These are phyloP conservation scores for Lochmaea capreae DNA, from an alignment of 2,888 invertebrate species.

Conservation along the genomic window DNA sequence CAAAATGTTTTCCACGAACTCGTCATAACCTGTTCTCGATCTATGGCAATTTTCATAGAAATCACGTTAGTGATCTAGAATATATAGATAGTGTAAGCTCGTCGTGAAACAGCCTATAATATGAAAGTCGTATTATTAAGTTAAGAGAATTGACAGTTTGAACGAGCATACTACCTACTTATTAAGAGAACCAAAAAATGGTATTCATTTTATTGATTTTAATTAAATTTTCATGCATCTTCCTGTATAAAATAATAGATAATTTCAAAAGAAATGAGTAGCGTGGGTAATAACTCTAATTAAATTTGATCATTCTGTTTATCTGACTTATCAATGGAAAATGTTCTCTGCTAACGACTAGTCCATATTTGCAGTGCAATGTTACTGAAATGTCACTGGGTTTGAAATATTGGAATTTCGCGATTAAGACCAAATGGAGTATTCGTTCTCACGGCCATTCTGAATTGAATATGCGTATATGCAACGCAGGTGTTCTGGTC, in stretches of 20 bases:
- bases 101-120: too few relatives aligned
- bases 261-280: not conserved
- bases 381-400: constrained; percentile 28
- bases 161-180: too few relatives aligned
- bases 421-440: constrained; percentile 40
- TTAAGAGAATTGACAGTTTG: too few relatives aligned
- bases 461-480: constrained; percentile 36
- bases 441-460: constrained; percentile 47
- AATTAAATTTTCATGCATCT: constrained; percentile 1
- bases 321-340: constrained; percentile 30
- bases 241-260: not conserved
- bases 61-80: too few relatives aligned
- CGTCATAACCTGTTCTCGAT: too few relatives aligned
- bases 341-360: constrained; percentile 25
- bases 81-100: too few relatives aligned
- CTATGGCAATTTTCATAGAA: too few relatives aligned
- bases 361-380: constrained; percentile 25
- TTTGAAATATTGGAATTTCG: constrained; percentile 38
- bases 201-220: not conserved
- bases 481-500: constrained; percentile 53
- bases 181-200: too few relatives aligned
- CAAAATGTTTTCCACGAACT: too few relatives aligned
- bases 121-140: too few relatives aligned
- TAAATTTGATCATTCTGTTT: constrained; percentile 16
- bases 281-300: constrained; percentile 8